Evolutionary conservation across 2,888 invertebrate species (phyloP), one percentile per base, ranked within the genome.

Genomic region (Drosophila atripex): DNA sequence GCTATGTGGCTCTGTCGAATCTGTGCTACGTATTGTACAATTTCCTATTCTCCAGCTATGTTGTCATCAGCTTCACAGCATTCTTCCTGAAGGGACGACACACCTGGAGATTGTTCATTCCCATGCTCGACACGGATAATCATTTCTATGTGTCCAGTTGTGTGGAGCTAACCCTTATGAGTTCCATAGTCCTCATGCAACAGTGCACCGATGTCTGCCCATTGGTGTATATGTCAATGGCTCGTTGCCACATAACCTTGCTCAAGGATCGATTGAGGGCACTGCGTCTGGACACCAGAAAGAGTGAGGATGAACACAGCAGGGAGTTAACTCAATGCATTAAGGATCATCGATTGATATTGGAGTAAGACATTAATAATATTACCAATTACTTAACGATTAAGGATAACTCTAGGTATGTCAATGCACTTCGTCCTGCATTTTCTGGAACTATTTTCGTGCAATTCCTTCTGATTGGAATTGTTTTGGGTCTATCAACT

Each of bases 361-460:
- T 71, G 7, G 54, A 72, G 79, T 79, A 8, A 58, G 35, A n/a
- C 6, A 1, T n/a, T n/a, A n/a, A 6, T 14, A 7, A n/a, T 2
- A n/a, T 21, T 1, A 9, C 14, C 14, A 83, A 82, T 0, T 84
- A 66, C 1, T 32, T 4, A 12, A 11, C 11, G 35, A 66, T 75
- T 16, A 65, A 77, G n/a, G n/a, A n/a, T n/a, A 35, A n/a, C 6
- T n/a, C n/a, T 12, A 83, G 87, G 0, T 83, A 70, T 35, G 65
- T 78, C 32, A 65, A 77, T 6, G 52, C 25, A 0, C 14, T 80
- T 1, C 52, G 71, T 3, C 78, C 87, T 1, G 70, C 69, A 0
- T 12, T 84, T 5, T 86, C 85, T 2, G 71, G 50, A 9, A 85
- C 87, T 0, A 82, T 82, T 25, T 80, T 66, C n/a, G 46, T 54